Base-by-base conservation (phyloP, 1,140 invertebrate species). In the Drosophila erecta region DNA sequence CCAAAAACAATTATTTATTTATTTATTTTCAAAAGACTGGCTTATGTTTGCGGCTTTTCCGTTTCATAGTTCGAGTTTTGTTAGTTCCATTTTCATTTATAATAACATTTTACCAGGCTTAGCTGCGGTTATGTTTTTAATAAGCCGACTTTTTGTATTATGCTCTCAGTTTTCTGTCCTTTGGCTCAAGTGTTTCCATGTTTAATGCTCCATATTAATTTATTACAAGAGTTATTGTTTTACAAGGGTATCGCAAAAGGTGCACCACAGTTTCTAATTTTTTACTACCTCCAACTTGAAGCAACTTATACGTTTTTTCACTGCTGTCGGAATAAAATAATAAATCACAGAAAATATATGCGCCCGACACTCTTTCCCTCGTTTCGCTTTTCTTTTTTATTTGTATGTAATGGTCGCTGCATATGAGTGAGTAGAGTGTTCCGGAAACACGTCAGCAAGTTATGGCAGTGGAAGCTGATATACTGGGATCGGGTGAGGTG, bases 391-490 rank as follows among this genome's bases (percentile, higher is more conserved):
- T 27, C 59, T 59, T 75, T 27, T 59, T 71, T 59, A 71, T 44
- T 70, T 58, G 58, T 12, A n/a, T 22, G 33, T 70, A 70, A 70
- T 84, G 65, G 61, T 76, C 35, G 44, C 47, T 67, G 15, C 15
- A 10, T 35, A 50, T 14, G 14, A 12, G 44, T 57, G 7, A 30
- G 30, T 30, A 30, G 30, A 30, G 78, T 51, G 30, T 64, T 76
- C 79, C 84, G 84, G 84, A 89, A 90, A 80, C 76, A 89, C 84
- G 84, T 74, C 79, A 89, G 69, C 79, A 80, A 89, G 79, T 78
- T 89, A 89, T 80, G 77, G 73, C 81, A 70, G 60, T 84, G 84
- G 84, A 89, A 89, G 76, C 79, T 71, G 69, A 84, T 89, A 89
- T 78, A 67, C 72, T 51, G 38, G 41, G 15, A n/a, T n/a, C 15